These are phyloP conservation scores for Pachypanchax playfairii DNA, from an alignment of 2,113 vertebrate genomes.

Conservation along the genomic window DNA sequence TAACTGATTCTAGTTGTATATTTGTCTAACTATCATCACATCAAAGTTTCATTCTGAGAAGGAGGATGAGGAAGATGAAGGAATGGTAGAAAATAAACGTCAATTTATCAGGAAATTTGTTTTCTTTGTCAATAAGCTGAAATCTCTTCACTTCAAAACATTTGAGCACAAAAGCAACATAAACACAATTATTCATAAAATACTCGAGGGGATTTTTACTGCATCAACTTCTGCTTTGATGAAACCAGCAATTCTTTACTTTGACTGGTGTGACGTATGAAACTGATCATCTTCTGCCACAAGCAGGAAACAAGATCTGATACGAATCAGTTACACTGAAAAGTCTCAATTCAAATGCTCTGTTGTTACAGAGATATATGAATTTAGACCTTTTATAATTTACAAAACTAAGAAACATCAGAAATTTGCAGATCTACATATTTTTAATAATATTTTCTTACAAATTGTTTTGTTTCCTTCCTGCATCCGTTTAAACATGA, in stretches of 20 bases:
- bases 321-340: too few relatives aligned
- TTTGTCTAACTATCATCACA: background rate
- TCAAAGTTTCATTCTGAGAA: background rate
- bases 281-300: slow-evolving; percentile 44
- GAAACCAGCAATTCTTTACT: slow-evolving; percentile 42
- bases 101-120: background rate
- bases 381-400: too few relatives aligned
- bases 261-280: slow-evolving; percentile 49
- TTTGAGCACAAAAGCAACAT: background rate
- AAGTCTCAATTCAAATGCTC: too few relatives aligned
- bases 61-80: background rate
- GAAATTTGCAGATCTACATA: too few relatives aligned
- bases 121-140: background rate
- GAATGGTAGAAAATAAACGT: too few relatives aligned
- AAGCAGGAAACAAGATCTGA: slow-evolving; percentile 26
- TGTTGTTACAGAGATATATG: too few relatives aligned
- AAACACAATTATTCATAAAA: background rate
- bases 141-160: background rate
- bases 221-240: slow-evolving; percentile 12
- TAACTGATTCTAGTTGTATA: background rate
- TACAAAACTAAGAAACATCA: too few relatives aligned
- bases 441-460: too few relatives aligned
- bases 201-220: background rate
- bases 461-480: too few relatives aligned
- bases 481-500: too few relatives aligned